These are phyloP conservation scores for Montipora foliosa DNA, from an alignment of 64 coral and sea anemone genomes.

Conservation along the genomic window DNA sequence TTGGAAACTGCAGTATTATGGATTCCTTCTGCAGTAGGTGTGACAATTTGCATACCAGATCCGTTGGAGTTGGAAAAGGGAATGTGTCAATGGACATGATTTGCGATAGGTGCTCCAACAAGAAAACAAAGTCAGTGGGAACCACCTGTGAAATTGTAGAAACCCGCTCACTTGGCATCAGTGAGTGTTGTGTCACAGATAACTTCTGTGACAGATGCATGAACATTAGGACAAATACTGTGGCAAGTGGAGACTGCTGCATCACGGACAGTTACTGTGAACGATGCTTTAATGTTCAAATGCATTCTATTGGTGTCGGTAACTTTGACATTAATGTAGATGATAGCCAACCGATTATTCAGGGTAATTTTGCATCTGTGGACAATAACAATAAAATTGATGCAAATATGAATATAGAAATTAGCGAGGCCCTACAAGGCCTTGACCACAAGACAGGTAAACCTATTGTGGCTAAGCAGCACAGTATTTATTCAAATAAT, in stretches of 20 bases:
- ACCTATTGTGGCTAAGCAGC: constrained; percentile 15
- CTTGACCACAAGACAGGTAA: constrained; percentile 13
- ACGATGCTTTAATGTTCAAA: constrained; percentile 89
- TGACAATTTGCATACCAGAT: constrained; percentile 44
- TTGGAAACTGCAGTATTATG: constrained; percentile 62
- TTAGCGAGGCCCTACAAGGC: neutral
- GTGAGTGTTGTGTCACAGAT: constrained; percentile 93
- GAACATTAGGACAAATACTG: constrained; percentile 73
- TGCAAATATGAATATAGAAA: constrained; percentile 43
- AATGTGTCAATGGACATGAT: constrained; percentile 36
- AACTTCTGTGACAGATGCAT: constrained; percentile 92
- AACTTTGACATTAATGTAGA: constrained; percentile 76
- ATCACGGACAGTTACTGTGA: constrained; percentile 88
- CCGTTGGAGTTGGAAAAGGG: constrained; percentile 64
- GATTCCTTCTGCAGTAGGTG: constrained; percentile 76
- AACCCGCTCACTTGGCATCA: constrained; percentile 72
- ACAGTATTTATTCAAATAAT: constrained; percentile 26
- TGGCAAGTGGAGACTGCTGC: constrained; percentile 94
- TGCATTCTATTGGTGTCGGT: constrained; percentile 80
- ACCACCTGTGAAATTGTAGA: constrained; percentile 26
- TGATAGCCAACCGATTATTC: constrained; percentile 2
- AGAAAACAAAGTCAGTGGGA: constrained; percentile 80
- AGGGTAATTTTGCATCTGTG: constrained; percentile 22
- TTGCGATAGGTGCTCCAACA: constrained; percentile 56
- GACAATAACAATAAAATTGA: constrained; percentile 26